Evolutionary conservation across 2,797 vertebrate genomes (phyloP).

Genomic region (Anguilla megastoma): DNA sequence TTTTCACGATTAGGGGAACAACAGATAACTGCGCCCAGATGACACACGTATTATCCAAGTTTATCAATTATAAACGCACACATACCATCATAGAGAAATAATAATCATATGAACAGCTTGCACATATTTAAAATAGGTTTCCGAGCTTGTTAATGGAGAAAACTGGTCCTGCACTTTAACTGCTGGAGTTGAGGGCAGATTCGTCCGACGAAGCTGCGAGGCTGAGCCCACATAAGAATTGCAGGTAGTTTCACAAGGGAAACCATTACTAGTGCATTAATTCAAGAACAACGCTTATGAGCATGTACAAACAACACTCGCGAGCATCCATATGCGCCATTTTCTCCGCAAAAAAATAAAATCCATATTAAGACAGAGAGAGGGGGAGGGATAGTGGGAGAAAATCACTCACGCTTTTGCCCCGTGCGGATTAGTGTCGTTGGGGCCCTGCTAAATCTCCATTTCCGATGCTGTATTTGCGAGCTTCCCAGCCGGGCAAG

Average conservation of each 20-base stretch:
- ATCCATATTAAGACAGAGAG: neutral
- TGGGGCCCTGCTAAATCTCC: slow-evolving; percentile 20
- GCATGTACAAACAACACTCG: neutral
- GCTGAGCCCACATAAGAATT: neutral
- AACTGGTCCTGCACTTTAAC: neutral
- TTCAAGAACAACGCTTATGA: neutral
- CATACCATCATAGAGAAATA: neutral
- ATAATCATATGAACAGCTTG: neutral
- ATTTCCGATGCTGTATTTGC: slow-evolving; percentile 26
- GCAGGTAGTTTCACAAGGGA: slow-evolving; percentile 1
- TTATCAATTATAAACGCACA: neutral
- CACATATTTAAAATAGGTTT: neutral
- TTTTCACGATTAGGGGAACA: neutral
- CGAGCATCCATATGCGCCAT: slow-evolving; percentile 18
- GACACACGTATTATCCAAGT: neutral
- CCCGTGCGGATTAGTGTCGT: slow-evolving; percentile 24
- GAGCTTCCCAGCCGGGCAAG: slow-evolving; percentile 15
- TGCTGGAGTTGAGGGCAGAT: slow-evolving; percentile 1
- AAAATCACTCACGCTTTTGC: slow-evolving; percentile 38
- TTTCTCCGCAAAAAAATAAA: slow-evolving; percentile 14
- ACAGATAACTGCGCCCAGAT: neutral
- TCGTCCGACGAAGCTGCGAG: neutral
- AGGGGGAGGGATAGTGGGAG: neutral
- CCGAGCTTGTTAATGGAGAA: neutral
- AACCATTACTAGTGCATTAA: slow-evolving; percentile 21